These are phyloP conservation scores for Archocentrus centrarchus DNA, from an alignment of 2,113 vertebrate species.

Conservation along the genomic window DNA sequence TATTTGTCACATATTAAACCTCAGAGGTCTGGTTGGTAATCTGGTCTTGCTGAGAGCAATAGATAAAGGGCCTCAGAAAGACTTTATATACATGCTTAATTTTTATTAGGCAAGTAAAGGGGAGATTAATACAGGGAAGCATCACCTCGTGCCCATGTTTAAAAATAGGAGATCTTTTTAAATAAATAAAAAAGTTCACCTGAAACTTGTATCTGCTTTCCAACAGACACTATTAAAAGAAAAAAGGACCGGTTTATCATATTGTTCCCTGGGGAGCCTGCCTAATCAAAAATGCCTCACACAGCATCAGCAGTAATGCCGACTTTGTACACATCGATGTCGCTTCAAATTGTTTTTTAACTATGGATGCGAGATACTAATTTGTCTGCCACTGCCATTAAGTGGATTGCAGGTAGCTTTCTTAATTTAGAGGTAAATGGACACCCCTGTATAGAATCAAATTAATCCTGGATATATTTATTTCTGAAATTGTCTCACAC, in stretches of 20 bases:
- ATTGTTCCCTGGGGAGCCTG: background rate
- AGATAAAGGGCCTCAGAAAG: background rate
- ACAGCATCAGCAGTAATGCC: slow-evolving; percentile 38
- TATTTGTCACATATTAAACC: background rate
- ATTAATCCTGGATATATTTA: slow-evolving; percentile 46
- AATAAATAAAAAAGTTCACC: background rate
- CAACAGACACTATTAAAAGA: slow-evolving; percentile 6
- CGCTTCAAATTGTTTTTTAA: slow-evolving; percentile 57
- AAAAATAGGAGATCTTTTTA: background rate
- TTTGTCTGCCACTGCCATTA: slow-evolving; percentile 48
- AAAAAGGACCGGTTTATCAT: slow-evolving; percentile 27
- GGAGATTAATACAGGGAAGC: background rate
- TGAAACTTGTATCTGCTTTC: slow-evolving; percentile 15
- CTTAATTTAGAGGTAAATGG: slow-evolving; percentile 52
- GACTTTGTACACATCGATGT: slow-evolving; percentile 27
- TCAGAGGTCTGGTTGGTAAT: background rate
- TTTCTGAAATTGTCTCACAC: slow-evolving; percentile 33
- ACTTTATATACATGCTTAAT: background rate
- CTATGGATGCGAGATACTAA: slow-evolving; percentile 35
- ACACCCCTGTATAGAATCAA: slow-evolving; percentile 42
- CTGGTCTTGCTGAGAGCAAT: background rate
- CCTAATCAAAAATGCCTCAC: slow-evolving; percentile 55
- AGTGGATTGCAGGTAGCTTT: slow-evolving; percentile 46
- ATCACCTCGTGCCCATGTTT: background rate
- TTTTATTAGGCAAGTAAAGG: background rate